Evolutionary conservation across 1,140 invertebrate genomes (phyloP).

Genomic region (Tetramorium alpestre): DNA sequence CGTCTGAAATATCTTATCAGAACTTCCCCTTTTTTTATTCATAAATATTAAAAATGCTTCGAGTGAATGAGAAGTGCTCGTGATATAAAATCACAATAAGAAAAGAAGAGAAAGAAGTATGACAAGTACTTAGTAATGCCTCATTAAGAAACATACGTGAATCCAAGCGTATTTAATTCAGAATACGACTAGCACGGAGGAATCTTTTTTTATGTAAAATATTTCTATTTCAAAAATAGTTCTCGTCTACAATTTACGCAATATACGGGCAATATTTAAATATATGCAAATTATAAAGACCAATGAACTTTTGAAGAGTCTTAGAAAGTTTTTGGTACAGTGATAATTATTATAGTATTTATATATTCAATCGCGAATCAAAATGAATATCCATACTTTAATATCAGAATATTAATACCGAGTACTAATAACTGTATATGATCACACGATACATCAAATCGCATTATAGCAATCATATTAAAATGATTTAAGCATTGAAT

Average conservation of each 20-base stretch:
- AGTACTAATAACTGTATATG: constrained; percentile 1
- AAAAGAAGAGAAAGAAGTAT: background rate
- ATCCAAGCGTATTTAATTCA: background rate
- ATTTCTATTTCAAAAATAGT: background rate
- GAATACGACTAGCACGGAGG: background rate
- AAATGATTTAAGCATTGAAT: constrained; percentile 19
- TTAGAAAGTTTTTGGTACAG: background rate
- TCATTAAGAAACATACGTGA: background rate
- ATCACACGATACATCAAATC: background rate
- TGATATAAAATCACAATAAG: background rate
- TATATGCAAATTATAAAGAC: background rate
- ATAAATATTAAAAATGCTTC: background rate
- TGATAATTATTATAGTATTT: constrained; percentile 1
- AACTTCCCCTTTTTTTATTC: background rate
- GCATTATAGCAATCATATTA: background rate
- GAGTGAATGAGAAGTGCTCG: background rate
- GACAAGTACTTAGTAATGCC: background rate
- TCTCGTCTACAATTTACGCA: background rate
- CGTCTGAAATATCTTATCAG: constrained; percentile 11
- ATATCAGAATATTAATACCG: background rate
- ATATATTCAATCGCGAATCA: background rate
- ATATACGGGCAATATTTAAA: constrained; percentile 13
- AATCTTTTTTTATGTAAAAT: background rate
- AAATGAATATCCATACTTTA: background rate
- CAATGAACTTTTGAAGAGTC: background rate